phyloP scores from a whole-genome alignment of 2,113 vertebrate species.

The Ctenomys sociabilis region DNA sequence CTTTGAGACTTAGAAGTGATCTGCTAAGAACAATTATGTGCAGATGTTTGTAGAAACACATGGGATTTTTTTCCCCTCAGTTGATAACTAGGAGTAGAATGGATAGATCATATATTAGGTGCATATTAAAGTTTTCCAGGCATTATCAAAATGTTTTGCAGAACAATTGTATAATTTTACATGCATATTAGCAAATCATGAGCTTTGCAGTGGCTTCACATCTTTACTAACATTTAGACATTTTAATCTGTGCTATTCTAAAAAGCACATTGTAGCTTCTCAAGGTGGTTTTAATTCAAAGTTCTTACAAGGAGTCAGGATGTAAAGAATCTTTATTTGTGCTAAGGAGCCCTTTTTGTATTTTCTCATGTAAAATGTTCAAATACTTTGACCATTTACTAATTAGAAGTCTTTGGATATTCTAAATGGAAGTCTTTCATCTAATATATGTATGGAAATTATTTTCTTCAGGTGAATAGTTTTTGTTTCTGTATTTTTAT shows the following conservation, averaged over 20 bases:
- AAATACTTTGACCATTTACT: not conserved
- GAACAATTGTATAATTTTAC: not conserved
- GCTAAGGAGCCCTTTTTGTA: not conserved
- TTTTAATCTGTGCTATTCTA: not conserved
- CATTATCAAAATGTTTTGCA: not conserved
- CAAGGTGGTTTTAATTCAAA: not conserved
- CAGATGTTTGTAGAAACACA: not conserved
- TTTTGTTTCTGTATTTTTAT: not conserved
- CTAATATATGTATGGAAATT: not conserved
- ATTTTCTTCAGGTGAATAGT: not conserved
- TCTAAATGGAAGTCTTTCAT: not conserved
- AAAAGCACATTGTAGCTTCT: not conserved
- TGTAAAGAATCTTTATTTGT: not conserved
- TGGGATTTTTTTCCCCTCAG: not conserved
- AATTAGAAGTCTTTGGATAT: not conserved
- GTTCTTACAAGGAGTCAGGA: not conserved
- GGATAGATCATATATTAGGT: not conserved
- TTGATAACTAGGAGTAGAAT: not conserved
- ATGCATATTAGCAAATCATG: not conserved
- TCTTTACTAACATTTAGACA: not conserved
- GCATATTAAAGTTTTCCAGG: conserved; percentile 12
- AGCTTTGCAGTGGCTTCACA: not conserved
- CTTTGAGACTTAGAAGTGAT: not conserved
- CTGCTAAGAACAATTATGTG: not conserved
- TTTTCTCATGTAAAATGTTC: not conserved